A percentile compares a stretch with the other conserved stretches of the same genome.
phyloP scores from a whole-genome alignment of 2,113 vertebrate genomes.

The Nerophis lumbriciformis region DNA sequence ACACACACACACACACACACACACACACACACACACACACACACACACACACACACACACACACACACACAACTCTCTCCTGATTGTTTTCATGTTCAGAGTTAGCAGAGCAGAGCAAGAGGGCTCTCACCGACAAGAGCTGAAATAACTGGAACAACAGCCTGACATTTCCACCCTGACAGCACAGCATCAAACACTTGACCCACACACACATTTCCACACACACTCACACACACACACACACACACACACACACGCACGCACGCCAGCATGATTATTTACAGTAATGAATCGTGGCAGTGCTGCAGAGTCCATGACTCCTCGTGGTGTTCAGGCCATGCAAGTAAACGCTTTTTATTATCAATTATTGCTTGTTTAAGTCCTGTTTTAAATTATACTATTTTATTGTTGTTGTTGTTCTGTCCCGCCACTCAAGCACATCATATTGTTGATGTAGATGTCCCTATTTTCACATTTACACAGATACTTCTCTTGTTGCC shows the following conservation, averaged over 20 bases:
- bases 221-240: background rate
- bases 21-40: too few relatives aligned
- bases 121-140: conserved; percentile 25
- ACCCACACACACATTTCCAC: conserved; percentile 23
- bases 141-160: conserved; percentile 30
- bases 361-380: too few relatives aligned
- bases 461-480: too few relatives aligned
- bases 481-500: too few relatives aligned
- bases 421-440: too few relatives aligned
- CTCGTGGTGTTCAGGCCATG: too few relatives aligned
- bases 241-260: conserved; percentile 3
- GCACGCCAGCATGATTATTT: background rate
- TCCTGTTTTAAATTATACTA: too few relatives aligned
- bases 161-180: conserved; percentile 54
- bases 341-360: too few relatives aligned
- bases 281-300: conserved; percentile 39
- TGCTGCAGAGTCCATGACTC: conserved; percentile 16
- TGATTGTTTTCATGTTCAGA: conserved; percentile 32
- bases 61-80: background rate
- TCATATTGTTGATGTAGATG: too few relatives aligned
- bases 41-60: too few relatives aligned
- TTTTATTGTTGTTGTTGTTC: too few relatives aligned
- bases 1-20: too few relatives aligned
- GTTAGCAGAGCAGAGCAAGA: conserved; percentile 46
- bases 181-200: conserved; percentile 40